Percentiles rank a stretch among this genome's conserved stretches.
phyloP scores from a whole-genome alignment of 2,113 vertebrate genomes.

The Muntiacus reevesi region DNA sequence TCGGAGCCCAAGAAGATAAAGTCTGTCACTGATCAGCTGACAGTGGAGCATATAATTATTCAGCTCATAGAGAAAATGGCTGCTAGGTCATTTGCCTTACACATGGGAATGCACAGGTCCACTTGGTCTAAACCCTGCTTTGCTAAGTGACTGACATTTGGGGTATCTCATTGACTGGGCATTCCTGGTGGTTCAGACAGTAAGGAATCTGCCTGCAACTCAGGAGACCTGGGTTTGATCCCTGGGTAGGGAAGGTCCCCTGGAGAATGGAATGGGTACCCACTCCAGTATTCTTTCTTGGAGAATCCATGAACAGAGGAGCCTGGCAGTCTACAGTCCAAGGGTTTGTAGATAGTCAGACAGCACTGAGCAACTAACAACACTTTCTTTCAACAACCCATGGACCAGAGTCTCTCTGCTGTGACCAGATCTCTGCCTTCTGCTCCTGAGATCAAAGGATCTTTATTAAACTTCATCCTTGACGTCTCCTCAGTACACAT shows the following conservation, averaged over 20 bases:
- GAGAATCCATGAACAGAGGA: neutral
- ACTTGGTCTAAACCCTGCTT: too few species aligned
- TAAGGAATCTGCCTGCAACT: neutral
- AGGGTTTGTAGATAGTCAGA: neutral
- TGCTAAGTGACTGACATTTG: neutral
- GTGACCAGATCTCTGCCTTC: too few species aligned
- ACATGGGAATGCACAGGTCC: accelerated
- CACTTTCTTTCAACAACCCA: too few species aligned
- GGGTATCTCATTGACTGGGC: neutral
- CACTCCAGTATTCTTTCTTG: neutral
- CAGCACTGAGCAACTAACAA: neutral
- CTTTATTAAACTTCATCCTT: neutral
- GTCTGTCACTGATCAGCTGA: neutral
- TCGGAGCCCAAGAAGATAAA: neutral
- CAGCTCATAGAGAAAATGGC: neutral
- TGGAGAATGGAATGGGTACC: neutral
- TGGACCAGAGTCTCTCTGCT: neutral
- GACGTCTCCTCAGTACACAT: accelerated
- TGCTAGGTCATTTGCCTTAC: neutral
- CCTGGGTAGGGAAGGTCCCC: neutral
- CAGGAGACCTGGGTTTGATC: neutral
- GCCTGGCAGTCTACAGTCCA: neutral
- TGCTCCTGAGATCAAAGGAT: neutral
- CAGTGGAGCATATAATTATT: neutral
- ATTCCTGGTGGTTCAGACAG: neutral